phyloP scores from a whole-genome alignment of 2,888 invertebrate species.

The Nomada flava region DNA sequence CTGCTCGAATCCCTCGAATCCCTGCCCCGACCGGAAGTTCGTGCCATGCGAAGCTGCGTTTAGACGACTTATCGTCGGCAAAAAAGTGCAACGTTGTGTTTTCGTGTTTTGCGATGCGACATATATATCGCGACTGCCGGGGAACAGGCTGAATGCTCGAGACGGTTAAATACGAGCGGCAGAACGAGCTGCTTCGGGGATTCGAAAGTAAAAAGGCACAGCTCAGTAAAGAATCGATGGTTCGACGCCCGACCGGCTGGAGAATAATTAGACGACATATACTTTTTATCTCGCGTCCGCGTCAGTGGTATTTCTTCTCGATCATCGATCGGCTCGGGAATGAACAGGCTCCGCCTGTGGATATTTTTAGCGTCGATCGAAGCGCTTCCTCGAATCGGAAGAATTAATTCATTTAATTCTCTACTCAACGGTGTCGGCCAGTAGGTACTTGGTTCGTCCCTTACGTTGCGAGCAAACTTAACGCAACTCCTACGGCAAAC shows the following conservation, averaged over 20 bases:
- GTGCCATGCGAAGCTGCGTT: neutral
- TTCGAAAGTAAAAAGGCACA: neutral
- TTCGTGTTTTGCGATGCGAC: neutral
- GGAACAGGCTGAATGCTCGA: no score
- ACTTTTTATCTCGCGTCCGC: conserved; percentile 26
- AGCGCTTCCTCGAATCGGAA: neutral
- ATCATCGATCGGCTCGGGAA: conserved; percentile 6
- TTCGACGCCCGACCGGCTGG: conserved; percentile 67
- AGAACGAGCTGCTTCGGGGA: no score
- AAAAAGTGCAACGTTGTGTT: neutral
- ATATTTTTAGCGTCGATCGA: neutral
- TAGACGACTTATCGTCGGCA: conserved; percentile 7
- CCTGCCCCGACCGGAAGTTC: neutral
- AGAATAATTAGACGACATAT: conserved; percentile 44
- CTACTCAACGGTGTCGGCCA: no score
- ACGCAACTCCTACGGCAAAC: no score
- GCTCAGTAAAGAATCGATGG: conserved; percentile 62
- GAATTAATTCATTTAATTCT: conserved; percentile 14
- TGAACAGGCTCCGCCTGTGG: neutral
- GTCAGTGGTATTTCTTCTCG: conserved; percentile 11
- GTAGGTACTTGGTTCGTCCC: neutral
- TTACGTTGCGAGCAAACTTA: neutral
- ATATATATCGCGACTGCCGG: no score
- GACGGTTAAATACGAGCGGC: no score
- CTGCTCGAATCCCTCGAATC: conserved; percentile 31